Conservation (phyloP, 2,888 invertebrate species). For the Tinea semifulvella region DNA sequence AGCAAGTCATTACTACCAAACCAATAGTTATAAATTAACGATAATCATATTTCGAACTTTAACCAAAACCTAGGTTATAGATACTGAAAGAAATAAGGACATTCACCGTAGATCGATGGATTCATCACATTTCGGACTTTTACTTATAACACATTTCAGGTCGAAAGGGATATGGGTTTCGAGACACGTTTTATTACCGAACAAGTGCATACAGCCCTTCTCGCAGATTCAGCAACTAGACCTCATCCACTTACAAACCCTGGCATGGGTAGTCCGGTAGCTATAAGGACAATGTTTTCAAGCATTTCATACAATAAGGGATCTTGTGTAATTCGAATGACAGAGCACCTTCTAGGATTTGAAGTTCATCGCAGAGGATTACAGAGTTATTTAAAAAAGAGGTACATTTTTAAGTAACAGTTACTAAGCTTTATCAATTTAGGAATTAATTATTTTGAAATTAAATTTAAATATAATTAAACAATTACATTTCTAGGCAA, state of each 20-base stretch:
- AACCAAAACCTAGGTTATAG: too few species aligned
- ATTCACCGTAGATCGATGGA: too few species aligned
- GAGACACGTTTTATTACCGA: conserved; percentile 75
- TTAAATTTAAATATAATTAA: neutral
- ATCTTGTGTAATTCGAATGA: conserved; percentile 72
- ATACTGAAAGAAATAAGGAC: too few species aligned
- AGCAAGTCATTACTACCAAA: too few species aligned
- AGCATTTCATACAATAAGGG: conserved; percentile 76
- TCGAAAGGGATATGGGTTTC: conserved; percentile 70
- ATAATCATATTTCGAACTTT: too few species aligned
- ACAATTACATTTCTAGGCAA: conserved; percentile 28
- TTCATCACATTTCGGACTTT: too few species aligned
- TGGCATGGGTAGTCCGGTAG: conserved; percentile 61
- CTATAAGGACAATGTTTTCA: conserved; percentile 71
- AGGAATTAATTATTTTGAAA: neutral
- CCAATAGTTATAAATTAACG: too few species aligned
- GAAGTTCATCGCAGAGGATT: conserved; percentile 62
- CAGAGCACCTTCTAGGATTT: conserved; percentile 68
- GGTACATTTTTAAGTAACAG: conserved; percentile 35
- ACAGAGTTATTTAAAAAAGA: conserved; percentile 54
- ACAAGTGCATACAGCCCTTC: conserved; percentile 71
- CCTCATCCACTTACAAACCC: conserved; percentile 68
- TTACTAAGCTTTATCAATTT: conserved; percentile 1
- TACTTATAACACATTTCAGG: too few species aligned
- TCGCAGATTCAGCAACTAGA: conserved; percentile 62